Base-by-base conservation (phyloP, 2,888 invertebrate genomes). In the Meiosimyza platycephala region DNA sequence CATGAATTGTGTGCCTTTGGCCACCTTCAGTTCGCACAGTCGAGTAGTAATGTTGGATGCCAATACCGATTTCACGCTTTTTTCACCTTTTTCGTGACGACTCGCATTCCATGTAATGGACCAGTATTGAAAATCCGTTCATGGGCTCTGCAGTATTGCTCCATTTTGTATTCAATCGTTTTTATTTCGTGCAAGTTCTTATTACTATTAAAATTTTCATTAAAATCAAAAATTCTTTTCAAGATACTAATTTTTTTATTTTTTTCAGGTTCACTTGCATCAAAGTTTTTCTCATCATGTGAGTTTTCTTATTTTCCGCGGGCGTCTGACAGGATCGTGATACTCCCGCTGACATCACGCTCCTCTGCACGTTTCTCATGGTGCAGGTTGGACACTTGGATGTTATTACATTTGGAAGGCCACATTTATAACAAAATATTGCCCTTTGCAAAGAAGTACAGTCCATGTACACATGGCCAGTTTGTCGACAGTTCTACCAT, bases 401-500 rank as follows among this genome's bases (percentile, higher is more conserved):
- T 15, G 66, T 66, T 6, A 66, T 66, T 0, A 33, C 40, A 6
- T 54, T 28, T 3, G 0, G 33, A 1, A 22, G 13, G 6, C 65
- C 65, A 28, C n/a, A 65, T 52, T 65, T 65, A 65, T 51, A 33
- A 16, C 62, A 63, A 16, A 40, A 63, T 12, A 66, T 66, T 15
- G 33, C 54, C 13, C 54, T 18, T n/a, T 33, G 15, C n/a, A 54
- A 0, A n/a, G 66, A 48, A 4, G 18, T 3, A 50, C 64, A 64
- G 5, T 64, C 64, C 13, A n/a, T 64, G 16, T 22, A 64, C 1
- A 50, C 51, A 13, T 64, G 64, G 6, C 66, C 66, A 16, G 6
- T 13, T 33, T 66, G 52, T 2, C 40, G 28, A 40, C 54, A 66
- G 51, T 66, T 66, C 16, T 40, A 66, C 16, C 66, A 66, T 15